A percentile compares a stretch with the other conserved stretches of the same genome.
These are phyloP conservation scores for Halcyon chelicuti DNA, from an alignment of 2,797 vertebrate genomes.

Conservation along the genomic window DNA sequence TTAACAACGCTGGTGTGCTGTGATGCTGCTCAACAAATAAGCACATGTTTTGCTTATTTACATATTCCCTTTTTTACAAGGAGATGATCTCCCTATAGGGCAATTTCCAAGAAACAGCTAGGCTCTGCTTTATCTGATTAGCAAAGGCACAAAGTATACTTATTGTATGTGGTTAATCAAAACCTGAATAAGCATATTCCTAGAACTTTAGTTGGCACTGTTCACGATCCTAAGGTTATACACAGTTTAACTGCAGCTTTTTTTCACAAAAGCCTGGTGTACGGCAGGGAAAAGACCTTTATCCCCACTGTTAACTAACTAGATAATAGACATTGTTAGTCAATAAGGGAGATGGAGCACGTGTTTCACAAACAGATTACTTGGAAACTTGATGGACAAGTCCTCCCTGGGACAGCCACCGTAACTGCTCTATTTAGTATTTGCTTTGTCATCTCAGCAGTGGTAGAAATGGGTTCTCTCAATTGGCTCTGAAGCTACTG, in stretches of 20 bases:
- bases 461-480: neutral
- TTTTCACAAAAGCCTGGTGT: neutral
- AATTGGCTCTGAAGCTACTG: neutral
- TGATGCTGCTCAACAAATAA: neutral
- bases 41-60: neutral
- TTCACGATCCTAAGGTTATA: conserved; percentile 13
- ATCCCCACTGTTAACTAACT: conserved; percentile 21
- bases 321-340: conserved; percentile 31
- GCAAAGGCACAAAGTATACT: neutral
- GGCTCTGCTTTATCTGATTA: neutral
- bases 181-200: conserved; percentile 6
- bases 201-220: neutral
- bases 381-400: conserved; percentile 13
- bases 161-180: neutral
- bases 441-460: conserved; percentile 37
- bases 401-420: neutral
- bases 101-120: neutral
- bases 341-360: neutral
- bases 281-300: conserved; percentile 34
- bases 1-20: neutral
- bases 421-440: neutral
- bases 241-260: conserved; percentile 18
- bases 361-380: conserved; percentile 15
- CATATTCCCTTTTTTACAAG: neutral
- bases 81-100: neutral